phyloP scores from a whole-genome alignment of 1,140 invertebrate species.

The Penaeus vannamei region DNA sequence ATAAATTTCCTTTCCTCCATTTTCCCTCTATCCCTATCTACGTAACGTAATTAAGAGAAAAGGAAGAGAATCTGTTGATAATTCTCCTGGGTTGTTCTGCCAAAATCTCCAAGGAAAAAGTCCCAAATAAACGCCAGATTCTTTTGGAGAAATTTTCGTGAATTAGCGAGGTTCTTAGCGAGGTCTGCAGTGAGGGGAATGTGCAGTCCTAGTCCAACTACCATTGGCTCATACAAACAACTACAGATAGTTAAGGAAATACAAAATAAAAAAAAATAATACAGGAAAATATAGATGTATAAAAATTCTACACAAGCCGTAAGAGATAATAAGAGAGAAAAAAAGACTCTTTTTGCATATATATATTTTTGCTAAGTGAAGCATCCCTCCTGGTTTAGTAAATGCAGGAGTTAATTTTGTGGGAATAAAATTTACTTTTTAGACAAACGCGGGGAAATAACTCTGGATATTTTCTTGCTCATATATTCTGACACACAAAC shows the following conservation, averaged over 20 bases:
- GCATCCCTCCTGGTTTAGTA: no score
- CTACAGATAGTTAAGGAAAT: background rate
- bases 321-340: background rate
- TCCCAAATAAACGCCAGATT: conserved; percentile 26
- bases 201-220: conserved; percentile 52
- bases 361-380: no score
- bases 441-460: no score
- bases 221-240: conserved; percentile 65
- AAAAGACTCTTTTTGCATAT: no score
- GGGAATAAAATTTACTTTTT: no score
- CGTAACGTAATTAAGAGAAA: background rate
- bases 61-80: background rate
- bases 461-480: no score
- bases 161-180: conserved; percentile 49
- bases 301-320: conserved; percentile 39
- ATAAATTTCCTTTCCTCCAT: background rate
- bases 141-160: conserved; percentile 51
- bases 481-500: no score
- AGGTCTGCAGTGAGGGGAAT: conserved; percentile 30
- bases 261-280: conserved; percentile 16
- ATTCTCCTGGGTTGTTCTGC: conserved; percentile 55
- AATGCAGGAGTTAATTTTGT: no score
- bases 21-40: conserved; percentile 19
- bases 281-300: conserved; percentile 2
- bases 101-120: conserved; percentile 42